These are phyloP conservation scores for Takifugu ocellatus DNA, from an alignment of 2,797 vertebrate genomes.

Conservation along the genomic window DNA sequence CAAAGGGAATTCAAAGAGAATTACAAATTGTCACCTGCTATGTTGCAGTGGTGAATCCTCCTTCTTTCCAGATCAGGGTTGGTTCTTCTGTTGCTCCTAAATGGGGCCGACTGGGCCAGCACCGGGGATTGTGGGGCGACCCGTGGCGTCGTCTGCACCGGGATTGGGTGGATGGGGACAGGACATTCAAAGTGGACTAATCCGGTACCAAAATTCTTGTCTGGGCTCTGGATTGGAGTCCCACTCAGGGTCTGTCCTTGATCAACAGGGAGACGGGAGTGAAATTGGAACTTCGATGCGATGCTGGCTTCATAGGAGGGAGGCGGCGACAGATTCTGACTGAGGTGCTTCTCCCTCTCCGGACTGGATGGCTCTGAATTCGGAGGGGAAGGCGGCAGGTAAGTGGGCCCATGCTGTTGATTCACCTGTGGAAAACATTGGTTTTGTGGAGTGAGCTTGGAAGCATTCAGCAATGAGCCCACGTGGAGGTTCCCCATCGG, in stretches of 20 bases:
- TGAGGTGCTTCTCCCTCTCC: constrained; percentile 86
- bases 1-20: background rate
- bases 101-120: constrained; percentile 73
- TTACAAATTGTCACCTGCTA: constrained; percentile 76
- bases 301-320: constrained; percentile 92
- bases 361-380: constrained; percentile 95
- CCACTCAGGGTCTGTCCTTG: constrained; percentile 25
- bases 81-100: constrained; percentile 87
- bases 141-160: constrained; percentile 6
- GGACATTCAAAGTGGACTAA: constrained; percentile 29
- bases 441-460: constrained; percentile 76
- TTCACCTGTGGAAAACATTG: constrained; percentile 79
- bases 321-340: constrained; percentile 89
- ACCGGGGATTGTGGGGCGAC: constrained; percentile 75
- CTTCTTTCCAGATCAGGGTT: constrained; percentile 96
- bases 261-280: constrained; percentile 67
- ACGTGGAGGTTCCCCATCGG: constrained; percentile 78
- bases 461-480: constrained; percentile 72
- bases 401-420: constrained; percentile 78
- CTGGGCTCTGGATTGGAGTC: constrained; percentile 23
- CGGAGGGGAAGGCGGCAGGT: constrained; percentile 92
- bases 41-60: constrained; percentile 94
- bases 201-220: constrained; percentile 27
- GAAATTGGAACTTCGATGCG: constrained; percentile 88
- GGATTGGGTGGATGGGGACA: constrained; percentile 29